A percentile compares a stretch with the other conserved stretches of the same genome.
Evolutionary conservation across 2,797 vertebrate genomes (phyloP).

Genomic region (Malurus leucopterus): DNA sequence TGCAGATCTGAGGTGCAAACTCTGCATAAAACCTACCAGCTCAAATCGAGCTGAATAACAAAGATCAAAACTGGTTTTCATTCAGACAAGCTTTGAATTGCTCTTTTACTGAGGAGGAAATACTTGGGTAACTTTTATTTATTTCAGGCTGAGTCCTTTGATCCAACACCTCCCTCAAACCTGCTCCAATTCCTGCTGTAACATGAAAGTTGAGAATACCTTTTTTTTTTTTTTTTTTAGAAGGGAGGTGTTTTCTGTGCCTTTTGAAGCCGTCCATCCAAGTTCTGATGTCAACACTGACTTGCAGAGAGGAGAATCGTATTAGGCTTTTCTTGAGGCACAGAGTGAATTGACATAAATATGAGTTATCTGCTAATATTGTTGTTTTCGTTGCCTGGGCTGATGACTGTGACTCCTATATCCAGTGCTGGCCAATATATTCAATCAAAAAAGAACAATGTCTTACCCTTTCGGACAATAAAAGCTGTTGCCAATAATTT

Average conservation of each 20-base stretch:
- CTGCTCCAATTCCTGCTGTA: neutral
- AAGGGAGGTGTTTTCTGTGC: neutral
- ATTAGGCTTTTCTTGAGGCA: neutral
- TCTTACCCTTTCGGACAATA: neutral
- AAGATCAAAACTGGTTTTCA: neutral
- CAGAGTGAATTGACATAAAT: conserved; percentile 7
- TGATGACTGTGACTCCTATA: neutral
- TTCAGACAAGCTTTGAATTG: neutral
- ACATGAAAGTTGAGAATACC: neutral
- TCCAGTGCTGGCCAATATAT: neutral
- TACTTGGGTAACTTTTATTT: neutral
- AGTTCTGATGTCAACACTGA: neutral
- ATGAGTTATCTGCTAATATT: conserved; percentile 49
- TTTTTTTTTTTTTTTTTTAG: neutral
- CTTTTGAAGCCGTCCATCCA: neutral
- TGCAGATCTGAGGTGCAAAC: neutral
- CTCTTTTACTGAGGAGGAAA: neutral
- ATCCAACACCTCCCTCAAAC: fast-evolving
- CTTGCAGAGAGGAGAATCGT: neutral
- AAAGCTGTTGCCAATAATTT: neutral
- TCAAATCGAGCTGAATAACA: neutral
- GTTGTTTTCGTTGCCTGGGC: neutral
- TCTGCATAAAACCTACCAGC: neutral
- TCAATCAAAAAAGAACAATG: neutral
- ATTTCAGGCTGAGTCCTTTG: neutral